Percentiles rank a stretch among this genome's conserved stretches.
These are phyloP conservation scores for Todiramphus saurophagus DNA, from an alignment of 2,113 vertebrate species.

Conservation along the genomic window DNA sequence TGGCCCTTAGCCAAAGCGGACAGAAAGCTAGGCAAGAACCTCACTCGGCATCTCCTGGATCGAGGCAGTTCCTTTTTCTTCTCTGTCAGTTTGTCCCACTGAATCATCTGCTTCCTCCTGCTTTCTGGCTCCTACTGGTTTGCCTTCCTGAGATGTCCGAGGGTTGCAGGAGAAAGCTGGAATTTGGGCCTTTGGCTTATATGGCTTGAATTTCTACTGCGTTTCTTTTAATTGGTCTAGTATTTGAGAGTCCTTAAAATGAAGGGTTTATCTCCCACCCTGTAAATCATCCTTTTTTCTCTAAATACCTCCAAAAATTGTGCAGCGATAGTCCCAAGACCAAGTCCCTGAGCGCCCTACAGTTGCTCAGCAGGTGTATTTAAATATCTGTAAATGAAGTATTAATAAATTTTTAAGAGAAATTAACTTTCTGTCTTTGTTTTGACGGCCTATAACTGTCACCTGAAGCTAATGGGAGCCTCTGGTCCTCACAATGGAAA, in stretches of 20 bases:
- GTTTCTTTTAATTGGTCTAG: neutral
- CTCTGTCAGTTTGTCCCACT: neutral
- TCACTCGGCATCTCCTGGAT: neutral
- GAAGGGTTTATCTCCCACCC: neutral
- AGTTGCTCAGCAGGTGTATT: neutral
- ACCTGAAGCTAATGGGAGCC: neutral
- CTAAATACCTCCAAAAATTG: neutral
- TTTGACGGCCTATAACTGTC: neutral
- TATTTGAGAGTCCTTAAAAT: neutral
- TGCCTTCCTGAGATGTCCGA: neutral
- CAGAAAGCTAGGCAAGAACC: neutral
- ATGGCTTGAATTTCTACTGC: neutral
- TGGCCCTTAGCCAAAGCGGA: neutral
- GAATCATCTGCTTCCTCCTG: neutral
- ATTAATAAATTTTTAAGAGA: neutral
- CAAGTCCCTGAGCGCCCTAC: neutral
- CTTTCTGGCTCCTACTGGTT: neutral
- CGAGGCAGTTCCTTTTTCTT: neutral
- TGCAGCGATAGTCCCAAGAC: neutral
- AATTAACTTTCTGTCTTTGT: neutral
- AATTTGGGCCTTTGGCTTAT: neutral
- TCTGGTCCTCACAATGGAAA: neutral
- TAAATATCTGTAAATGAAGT: neutral
- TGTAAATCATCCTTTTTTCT: neutral
- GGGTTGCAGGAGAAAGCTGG: neutral